Percentiles rank a stretch among this genome's conserved stretches.
Evolutionary conservation across 2,888 invertebrate genomes (phyloP).

Genomic region (Ophioninae sp.): DNA sequence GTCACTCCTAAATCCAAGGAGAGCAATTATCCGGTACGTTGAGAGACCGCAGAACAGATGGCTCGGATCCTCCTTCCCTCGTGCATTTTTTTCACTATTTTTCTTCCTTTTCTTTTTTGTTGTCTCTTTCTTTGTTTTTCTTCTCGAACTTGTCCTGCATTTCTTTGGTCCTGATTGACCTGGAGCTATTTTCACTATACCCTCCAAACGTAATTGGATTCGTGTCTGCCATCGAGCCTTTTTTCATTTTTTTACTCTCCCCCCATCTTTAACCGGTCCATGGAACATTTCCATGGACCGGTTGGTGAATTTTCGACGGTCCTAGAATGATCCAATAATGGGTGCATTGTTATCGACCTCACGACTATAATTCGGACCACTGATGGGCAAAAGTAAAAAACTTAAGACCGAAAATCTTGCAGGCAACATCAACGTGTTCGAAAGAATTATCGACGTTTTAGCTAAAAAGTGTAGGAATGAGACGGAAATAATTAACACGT

Average conservation of each 20-base stretch:
- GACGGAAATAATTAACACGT: not conserved
- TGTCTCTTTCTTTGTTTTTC: slow-evolving; percentile 14
- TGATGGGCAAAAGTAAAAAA: not conserved
- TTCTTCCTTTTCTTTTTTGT: slow-evolving; percentile 12
- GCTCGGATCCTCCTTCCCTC: slow-evolving; percentile 33
- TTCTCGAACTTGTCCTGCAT: slow-evolving; percentile 14
- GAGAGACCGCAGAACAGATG: slow-evolving; percentile 55
- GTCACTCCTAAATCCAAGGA: slow-evolving; percentile 55
- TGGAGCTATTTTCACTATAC: not conserved
- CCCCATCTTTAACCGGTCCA: not conserved
- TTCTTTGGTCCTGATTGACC: slow-evolving; percentile 17
- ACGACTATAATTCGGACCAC: not conserved
- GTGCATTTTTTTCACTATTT: slow-evolving; percentile 26
- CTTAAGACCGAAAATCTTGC: not conserved
- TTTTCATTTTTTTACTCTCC: not conserved
- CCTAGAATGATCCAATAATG: not conserved
- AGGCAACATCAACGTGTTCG: not conserved
- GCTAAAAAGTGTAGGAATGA: not conserved
- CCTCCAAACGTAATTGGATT: slow-evolving; percentile 19
- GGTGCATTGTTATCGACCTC: not conserved
- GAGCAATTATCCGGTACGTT: slow-evolving; percentile 56
- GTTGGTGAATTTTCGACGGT: not conserved
- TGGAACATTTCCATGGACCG: not conserved
- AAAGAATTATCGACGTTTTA: not conserved
- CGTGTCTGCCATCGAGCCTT: slow-evolving; percentile 16